Percentiles rank a stretch among this genome's conserved stretches.
phyloP scores from a whole-genome alignment of 2,797 vertebrate genomes.

The Kryptolebias ocellatus region DNA sequence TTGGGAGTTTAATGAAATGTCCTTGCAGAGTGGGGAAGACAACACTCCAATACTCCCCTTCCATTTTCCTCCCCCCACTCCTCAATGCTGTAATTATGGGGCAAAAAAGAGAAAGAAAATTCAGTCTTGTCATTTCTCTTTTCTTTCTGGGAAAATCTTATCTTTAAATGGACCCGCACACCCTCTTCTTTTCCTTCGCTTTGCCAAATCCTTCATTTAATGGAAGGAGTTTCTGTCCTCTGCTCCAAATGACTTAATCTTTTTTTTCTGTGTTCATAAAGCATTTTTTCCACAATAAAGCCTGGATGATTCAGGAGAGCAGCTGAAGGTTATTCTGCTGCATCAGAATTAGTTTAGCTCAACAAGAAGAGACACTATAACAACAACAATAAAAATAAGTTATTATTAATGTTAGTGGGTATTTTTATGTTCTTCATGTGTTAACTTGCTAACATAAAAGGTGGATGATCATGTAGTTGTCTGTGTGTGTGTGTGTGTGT shows the following conservation, averaged over 20 bases:
- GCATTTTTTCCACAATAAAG: constrained; percentile 69
- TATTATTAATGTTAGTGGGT: too few relatives aligned
- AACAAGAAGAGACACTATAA: constrained; percentile 12
- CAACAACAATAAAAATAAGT: not conserved
- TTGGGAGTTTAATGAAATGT: constrained; percentile 71
- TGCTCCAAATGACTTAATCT: constrained; percentile 67
- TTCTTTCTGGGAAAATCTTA: constrained; percentile 68
- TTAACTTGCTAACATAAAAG: too few relatives aligned
- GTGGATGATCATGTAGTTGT: too few relatives aligned
- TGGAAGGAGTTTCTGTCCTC: constrained; percentile 44
- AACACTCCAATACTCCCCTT: constrained; percentile 61
- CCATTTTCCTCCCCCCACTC: constrained; percentile 12
- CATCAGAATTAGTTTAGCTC: constrained; percentile 21
- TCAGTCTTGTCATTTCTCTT: constrained; percentile 45
- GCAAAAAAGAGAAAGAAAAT: constrained; percentile 50
- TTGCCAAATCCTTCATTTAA: constrained; percentile 56
- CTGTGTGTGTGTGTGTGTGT: too few relatives aligned
- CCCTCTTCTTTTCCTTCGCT: constrained; percentile 18
- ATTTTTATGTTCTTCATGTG: too few relatives aligned
- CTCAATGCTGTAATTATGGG: constrained; percentile 59
- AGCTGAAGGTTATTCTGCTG: constrained; percentile 66
- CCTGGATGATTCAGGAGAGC: constrained; percentile 48
- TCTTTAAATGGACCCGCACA: constrained; percentile 71
- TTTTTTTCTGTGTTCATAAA: constrained; percentile 66
- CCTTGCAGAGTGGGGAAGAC: constrained; percentile 68